A percentile compares a stretch with the other conserved stretches of the same genome.
Conservation (phyloP, 30 jellyfish, hydroid and myxozoan species). For the Catostylus mosaicus region DNA sequence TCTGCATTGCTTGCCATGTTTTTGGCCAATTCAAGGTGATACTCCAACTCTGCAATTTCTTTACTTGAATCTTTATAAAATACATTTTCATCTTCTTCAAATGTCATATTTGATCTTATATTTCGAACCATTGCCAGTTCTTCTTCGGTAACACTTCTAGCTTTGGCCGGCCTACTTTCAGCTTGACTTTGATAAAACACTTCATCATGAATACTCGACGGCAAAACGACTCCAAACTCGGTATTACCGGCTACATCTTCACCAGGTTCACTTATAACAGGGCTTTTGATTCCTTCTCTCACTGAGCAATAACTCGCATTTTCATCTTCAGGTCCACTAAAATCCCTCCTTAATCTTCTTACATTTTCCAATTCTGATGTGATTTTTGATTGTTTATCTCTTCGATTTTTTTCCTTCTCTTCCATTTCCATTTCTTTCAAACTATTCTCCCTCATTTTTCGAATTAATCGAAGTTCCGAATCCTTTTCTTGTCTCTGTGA, state of each 20-base stretch:
- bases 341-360: conserved; percentile 1
- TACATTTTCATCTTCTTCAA: not conserved
- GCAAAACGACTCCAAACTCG: not conserved
- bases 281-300: not conserved
- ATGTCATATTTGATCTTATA: not conserved
- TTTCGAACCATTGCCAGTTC: conserved; percentile 28
- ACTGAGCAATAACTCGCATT: not conserved
- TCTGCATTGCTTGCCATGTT: not conserved
- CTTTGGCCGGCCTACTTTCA: not conserved
- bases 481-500: not conserved
- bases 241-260: not conserved
- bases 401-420: not conserved
- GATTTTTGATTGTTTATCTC: not conserved
- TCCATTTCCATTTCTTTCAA: conserved; percentile 7
- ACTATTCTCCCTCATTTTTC: conserved; percentile 37
- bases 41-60: conserved; percentile 7
- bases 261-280: not conserved
- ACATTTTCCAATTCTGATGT: not conserved
- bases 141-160: conserved; percentile 11
- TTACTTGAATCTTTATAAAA: not conserved
- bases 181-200: not conserved
- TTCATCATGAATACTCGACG: not conserved
- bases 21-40: not conserved
- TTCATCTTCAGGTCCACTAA: conserved; percentile 1
- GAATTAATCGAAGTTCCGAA: conserved; percentile 14